Base-by-base conservation (phyloP, 2,113 vertebrate genomes). In the Bufo gargarizans region DNA sequence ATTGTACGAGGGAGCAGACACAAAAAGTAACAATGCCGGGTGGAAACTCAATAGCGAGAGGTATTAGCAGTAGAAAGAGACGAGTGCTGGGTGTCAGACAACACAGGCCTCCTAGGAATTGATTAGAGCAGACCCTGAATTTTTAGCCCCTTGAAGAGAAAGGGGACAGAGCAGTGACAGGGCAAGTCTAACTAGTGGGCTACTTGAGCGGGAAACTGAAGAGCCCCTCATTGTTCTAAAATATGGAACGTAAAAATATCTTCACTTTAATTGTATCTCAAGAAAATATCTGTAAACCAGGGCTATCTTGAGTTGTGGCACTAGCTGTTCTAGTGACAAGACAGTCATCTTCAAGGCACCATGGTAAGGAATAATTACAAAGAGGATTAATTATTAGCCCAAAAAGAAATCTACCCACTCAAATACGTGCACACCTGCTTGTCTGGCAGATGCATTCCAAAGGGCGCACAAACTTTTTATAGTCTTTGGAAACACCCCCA, bases 21-120 rank as follows among this genome's bases (percentile, higher is more conserved):
- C 72, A 49, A 50, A 76, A 76, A 76, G 72, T 76, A 76, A 76
- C 72, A 76, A 76, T 76, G 72, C 72, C 72, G 72, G 45, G 45
- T 76, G 72, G 71, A 76, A 76, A 76, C 72, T 76, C 72, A 76
- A 76, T 49, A 76, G 72, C 45, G 50, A 76, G 72, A 76, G 72
- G 72, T 49, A 76, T 76, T 76, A 76, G 72, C 72, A 50, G 72
- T 50, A 76, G 72, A 76, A 76, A 76, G 17, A 76, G 72, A 76
- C 72, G 17, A 76, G 72, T 76, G 47, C 72, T 76, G 72, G 50
- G 50, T 76, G 72, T 76, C 72, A 47, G 71, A 47, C 67, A 71
- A 43, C 43, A 74, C 71, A 76, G 47, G 45, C 72, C 71, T 76
- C 20, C 50, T 45, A 76, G 72, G 17, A 76, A 76, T 76, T 76